Base-by-base conservation (phyloP, 1,140 invertebrate genomes). In the Pseudomyrmex gracilis region DNA sequence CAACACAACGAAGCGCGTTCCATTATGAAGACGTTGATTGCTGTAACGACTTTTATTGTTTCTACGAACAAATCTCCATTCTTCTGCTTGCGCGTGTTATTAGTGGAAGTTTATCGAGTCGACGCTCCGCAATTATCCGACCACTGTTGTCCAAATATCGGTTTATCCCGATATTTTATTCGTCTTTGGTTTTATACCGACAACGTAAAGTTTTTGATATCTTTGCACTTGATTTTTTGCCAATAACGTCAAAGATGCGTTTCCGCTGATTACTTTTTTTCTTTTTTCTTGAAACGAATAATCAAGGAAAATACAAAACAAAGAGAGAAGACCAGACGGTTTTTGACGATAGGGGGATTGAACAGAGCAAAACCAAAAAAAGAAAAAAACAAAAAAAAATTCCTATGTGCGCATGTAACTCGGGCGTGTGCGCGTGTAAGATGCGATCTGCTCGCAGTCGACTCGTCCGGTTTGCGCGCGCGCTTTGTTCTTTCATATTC, bases 401-500 rank as follows among this genome's bases (percentile, higher is more conserved):
- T 49, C 45, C 20, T 10, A 20, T 57, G 63, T 10, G n/a, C 45
- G 45, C 47, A 45, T 34, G 22, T 45, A 57, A 47, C 34, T 58
- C 24, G 5, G 9, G 66, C 17, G 71, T 45, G n/a, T 51, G 24
- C 43, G 43, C 20, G 60, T 51, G 17, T 51, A 67, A 58, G 85
- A 73, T 68, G 55, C 55, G 57, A 71, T 82, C 63, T 60, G 83
- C 85, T 86, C 82, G 76, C 58, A 13, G 60, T 51, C 60, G 60
- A 66, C 24, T 77, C 61, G 82, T 84, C 82, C 85, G 64, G 76
- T 89, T 34, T 80, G 86, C 64, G 68, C 82, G 77, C 88, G 83
- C 85, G 84, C 84, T 91, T 90, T 85, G 87, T 90, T 70, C 82
- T 80, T 86, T 90, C 87, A 87, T 89, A 85, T 84, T 34, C 34